Conservation (phyloP, 2,888 invertebrate genomes). For the Aelia acuminata region DNA sequence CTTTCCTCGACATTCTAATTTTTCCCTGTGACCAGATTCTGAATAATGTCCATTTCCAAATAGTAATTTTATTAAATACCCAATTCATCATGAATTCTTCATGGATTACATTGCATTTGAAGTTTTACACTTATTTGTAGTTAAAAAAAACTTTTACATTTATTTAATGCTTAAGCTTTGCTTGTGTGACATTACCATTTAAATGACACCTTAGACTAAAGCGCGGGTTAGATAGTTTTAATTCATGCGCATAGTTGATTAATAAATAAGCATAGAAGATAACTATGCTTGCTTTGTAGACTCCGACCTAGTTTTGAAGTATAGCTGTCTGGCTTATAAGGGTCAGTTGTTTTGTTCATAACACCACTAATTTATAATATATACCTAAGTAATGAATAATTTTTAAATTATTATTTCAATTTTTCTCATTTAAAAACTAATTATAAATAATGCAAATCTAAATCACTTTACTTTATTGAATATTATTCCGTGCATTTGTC, state of each 20-base stretch:
- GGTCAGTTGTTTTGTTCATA: neutral
- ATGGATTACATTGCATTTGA: no score
- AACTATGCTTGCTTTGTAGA: neutral
- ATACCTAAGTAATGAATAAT: neutral
- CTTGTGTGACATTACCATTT: neutral
- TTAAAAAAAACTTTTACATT: neutral
- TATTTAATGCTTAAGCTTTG: neutral
- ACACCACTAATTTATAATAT: neutral
- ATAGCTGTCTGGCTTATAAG: neutral
- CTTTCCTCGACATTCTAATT: neutral
- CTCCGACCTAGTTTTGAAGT: neutral
- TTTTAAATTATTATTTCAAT: neutral
- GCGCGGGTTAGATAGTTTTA: neutral
- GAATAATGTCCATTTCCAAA: neutral
- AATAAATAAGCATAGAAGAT: neutral
- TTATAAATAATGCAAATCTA: neutral
- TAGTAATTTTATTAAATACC: neutral
- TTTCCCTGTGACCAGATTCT: neutral
- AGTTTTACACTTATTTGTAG: no score
- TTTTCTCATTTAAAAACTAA: neutral
- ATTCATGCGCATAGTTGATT: conserved; percentile 4
- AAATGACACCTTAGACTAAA: neutral
- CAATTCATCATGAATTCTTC: no score
- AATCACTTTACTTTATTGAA: neutral
- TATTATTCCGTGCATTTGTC: no score